phyloP scores from a whole-genome alignment of 1,140 invertebrate species.

The Sinella curviseta region DNA sequence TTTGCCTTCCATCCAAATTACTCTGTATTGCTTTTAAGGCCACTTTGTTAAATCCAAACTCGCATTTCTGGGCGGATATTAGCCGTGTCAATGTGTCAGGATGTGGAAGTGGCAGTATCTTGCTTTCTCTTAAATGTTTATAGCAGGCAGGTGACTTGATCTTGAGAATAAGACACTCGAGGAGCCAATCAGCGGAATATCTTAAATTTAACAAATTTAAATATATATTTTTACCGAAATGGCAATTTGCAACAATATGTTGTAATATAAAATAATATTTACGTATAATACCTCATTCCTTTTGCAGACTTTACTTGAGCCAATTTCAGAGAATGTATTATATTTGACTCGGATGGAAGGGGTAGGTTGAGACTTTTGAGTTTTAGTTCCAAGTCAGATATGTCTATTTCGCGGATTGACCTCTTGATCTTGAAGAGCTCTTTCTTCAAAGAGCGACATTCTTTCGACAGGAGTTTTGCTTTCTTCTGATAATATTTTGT shows the following conservation, averaged over 20 bases:
- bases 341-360: too few species aligned
- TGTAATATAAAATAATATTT: too few species aligned
- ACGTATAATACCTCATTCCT: too few species aligned
- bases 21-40: slow-evolving; percentile 5
- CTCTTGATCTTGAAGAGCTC: too few species aligned
- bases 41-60: slow-evolving; percentile 30
- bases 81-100: background rate
- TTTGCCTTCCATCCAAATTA: background rate
- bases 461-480: too few species aligned
- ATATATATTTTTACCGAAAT: background rate
- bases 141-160: background rate
- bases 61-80: background rate
- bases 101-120: background rate
- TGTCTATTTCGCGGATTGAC: too few species aligned
- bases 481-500: background rate
- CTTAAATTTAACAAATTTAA: background rate
- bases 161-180: background rate
- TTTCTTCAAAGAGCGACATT: too few species aligned
- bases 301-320: too few species aligned
- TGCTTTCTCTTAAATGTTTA: background rate
- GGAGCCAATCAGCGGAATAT: background rate
- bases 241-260: too few species aligned
- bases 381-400: too few species aligned
- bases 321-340: too few species aligned
- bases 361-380: too few species aligned